Conservation (phyloP, 2,888 invertebrate genomes). For the Caenorhabditis afra region DNA sequence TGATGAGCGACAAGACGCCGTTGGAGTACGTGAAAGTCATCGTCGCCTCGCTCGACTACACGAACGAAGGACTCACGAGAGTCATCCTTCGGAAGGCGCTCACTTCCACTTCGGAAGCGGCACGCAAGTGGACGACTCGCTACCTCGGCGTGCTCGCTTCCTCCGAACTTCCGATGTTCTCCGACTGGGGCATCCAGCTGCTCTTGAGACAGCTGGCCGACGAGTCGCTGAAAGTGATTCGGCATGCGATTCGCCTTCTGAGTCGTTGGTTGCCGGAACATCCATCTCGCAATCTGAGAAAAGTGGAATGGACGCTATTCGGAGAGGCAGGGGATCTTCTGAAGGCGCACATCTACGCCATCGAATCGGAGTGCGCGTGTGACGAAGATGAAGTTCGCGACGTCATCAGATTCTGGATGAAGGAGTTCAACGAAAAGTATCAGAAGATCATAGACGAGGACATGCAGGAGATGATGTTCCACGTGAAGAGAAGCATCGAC, state of each 20-base stretch:
- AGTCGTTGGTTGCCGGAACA: constrained; percentile 52
- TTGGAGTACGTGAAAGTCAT: constrained; percentile 95
- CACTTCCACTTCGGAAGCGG: constrained; percentile 75
- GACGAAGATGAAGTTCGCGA: constrained; percentile 62
- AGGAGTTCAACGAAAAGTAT: constrained; percentile 84
- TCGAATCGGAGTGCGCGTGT: constrained; percentile 62
- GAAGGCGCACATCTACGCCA: constrained; percentile 66
- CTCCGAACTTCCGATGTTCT: constrained; percentile 84
- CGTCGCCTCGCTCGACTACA: constrained; percentile 92
- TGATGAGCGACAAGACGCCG: constrained; percentile 87
- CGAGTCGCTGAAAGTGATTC: constrained; percentile 85
- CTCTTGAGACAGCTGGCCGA: constrained; percentile 91
- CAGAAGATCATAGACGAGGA: constrained; percentile 91
- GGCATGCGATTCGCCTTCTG: constrained; percentile 66
- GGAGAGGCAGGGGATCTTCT: constrained; percentile 75
- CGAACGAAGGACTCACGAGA: constrained; percentile 83
- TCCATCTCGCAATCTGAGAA: constrained; percentile 32
- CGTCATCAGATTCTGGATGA: constrained; percentile 70
- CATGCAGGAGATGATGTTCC: constrained; percentile 90
- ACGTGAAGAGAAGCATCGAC: constrained; percentile 88
- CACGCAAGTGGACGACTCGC: constrained; percentile 91
- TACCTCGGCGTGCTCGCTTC: constrained; percentile 91
- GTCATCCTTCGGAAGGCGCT: constrained; percentile 83
- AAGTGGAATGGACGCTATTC: constrained; percentile 58
- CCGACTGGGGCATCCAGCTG: constrained; percentile 89